Base-by-base conservation (phyloP, 2,888 invertebrate genomes). In the Branchinecta sandiegonensis region DNA sequence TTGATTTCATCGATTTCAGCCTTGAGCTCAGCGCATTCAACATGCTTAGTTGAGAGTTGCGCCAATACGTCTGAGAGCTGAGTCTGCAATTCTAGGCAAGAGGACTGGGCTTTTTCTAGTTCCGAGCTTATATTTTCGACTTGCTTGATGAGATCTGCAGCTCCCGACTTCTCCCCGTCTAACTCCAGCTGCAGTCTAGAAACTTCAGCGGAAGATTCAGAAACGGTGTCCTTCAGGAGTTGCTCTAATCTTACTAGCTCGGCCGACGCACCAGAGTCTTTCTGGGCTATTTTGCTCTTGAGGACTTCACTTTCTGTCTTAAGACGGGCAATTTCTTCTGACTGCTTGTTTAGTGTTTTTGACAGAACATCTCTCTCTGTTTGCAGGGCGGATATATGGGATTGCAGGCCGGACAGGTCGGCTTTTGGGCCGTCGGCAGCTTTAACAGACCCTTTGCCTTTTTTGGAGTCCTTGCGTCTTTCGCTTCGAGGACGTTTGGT, bases 1-100 rank as follows among this genome's bases (percentile, higher is more conserved):
- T 56, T 56, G 8, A 56, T 56, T 17, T 56, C 63, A 56, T 56
- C 63, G 14, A 56, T 17, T 23, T 56, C 63, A 23, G 63, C 63
- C 10, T 56, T 56, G 2, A 56, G n/a, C 23, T 56, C 63, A 8
- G 63, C 63, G 23, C 23, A 56, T 23, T 17, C 14, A 56, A 56
- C 63, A 9, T 56, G 63, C 23, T 56, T 56, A 56, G n/a, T 56
- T 17, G 63, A 56, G 8, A 56, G 23, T 17, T 56, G n/a, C 8
- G 9, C 23, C 63, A 56, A 56, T 56, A 23, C 23, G 23, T 56
- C 63, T 56, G 63, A 17, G 9, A 56, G 63, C n/a, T 56, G 14
- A 56, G 23, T 23, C n/a, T 56, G n/a, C 23, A 56, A 10, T 9
- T 56, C 23, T 17, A 8, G 14, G 23, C n/a, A 17, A 56, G 23